Base-by-base conservation (phyloP, 2,113 vertebrate species). In the Blennius ocellaris region DNA sequence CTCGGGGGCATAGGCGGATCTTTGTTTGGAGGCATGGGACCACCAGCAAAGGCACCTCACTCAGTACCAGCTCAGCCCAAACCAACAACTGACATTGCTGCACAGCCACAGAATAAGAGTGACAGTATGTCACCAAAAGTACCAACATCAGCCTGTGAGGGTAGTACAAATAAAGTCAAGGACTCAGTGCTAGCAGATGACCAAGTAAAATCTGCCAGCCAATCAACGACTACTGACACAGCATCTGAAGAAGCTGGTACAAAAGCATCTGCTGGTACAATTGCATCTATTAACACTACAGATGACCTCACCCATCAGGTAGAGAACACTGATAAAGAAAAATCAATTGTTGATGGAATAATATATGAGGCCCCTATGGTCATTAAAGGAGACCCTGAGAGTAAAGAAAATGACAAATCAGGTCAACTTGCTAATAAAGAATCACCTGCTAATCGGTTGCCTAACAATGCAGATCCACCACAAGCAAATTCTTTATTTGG, bases 401-500 rank as follows among this genome's bases (percentile, higher is more conserved):
- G 11, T 76, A 81, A 73, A 60, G 71, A 75, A 43, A 11, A 3
- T 16, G 69, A 84, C 51, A 84, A 86, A 71, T 87, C 82, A 44
- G 72, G 15, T 7, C 76, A 72, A 64, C 54, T 68, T 39, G n/a
- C 7, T 40, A 60, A 63, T 49, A 58, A 11, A 52, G 6, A 15
- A 30, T 45, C 63, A 47, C 56, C 66, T 52, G 55, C 53, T 30
- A 57, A 81, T 59, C 67, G 85, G 50, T 76, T 73, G n/a, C 68
- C 72, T 7, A 81, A 54, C 50, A 67, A 55, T 71, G 16, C 71
- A 61, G 91, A 93, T 39, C 52, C 83, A 60, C 47, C 86, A 54
- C 91, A 80, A 58, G 36, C 86, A 58, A 94, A 92, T 66, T 75
- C 89, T 11, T 39, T 85, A 11, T 95, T 97, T 8, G 85, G 87